These are phyloP conservation scores for Eumaeus atala DNA, from an alignment of 1,140 invertebrate species.

Conservation along the genomic window DNA sequence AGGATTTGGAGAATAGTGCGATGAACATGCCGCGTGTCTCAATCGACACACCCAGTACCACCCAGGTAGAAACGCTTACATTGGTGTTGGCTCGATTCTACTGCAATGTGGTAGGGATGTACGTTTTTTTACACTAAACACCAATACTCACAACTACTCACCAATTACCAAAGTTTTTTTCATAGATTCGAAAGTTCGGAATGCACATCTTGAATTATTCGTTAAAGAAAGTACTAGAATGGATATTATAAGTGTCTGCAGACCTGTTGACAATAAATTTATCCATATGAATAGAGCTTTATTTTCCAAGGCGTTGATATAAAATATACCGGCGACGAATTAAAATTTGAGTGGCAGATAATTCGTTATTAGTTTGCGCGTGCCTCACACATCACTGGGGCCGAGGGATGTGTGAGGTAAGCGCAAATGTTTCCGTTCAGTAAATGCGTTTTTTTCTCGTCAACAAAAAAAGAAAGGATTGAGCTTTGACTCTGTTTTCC, in stretches of 20 bases:
- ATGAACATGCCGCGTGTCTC: background rate
- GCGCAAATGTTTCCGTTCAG: no score
- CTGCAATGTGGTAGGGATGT: background rate
- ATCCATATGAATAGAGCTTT: no score
- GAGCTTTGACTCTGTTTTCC: no score
- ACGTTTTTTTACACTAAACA: background rate
- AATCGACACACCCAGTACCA: background rate
- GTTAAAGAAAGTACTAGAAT: slow-evolving; percentile 28
- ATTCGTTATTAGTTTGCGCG: no score
- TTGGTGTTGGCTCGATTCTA: background rate
- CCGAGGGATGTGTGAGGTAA: no score
- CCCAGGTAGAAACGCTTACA: background rate
- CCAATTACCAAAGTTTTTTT: slow-evolving; percentile 48
- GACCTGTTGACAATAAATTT: slow-evolving; percentile 21
- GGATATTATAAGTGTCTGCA: slow-evolving; percentile 6
- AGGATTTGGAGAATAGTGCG: background rate
- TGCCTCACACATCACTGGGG: no score
- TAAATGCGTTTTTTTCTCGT: no score
- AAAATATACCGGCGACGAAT: no score
- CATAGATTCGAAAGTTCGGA: slow-evolving; percentile 42
- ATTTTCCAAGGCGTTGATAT: no score
- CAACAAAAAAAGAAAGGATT: no score
- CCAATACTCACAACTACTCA: slow-evolving; percentile 24
- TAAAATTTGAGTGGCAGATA: no score
- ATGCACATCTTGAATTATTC: slow-evolving; percentile 29